Conservation (phyloP, 1,140 invertebrate genomes). For the Drosophila aff. region DNA sequence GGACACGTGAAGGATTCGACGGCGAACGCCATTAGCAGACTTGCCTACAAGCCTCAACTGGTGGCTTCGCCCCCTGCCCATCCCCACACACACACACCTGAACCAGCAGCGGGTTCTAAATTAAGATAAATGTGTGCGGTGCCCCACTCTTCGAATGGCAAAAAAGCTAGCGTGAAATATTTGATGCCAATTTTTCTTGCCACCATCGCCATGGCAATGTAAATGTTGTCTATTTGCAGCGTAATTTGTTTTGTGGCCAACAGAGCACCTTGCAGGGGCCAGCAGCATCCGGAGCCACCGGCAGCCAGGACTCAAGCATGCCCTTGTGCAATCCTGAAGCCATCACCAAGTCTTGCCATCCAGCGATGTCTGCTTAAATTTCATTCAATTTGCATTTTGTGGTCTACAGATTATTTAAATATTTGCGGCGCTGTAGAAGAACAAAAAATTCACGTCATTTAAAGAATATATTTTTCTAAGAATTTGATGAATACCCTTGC, state of each 20-base stretch:
- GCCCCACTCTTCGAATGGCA: conserved; percentile 11
- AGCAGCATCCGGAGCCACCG: conserved; percentile 19
- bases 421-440: conserved; percentile 33
- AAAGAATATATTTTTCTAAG: background rate
- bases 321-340: conserved; percentile 44
- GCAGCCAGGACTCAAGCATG: conserved; percentile 21
- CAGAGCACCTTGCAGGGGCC: conserved; percentile 13
- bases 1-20: conserved; percentile 77
- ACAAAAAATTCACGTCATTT: background rate
- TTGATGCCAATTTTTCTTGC: conserved; percentile 74
- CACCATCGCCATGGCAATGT: conserved; percentile 44
- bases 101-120: conserved; percentile 54
- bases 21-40: conserved; percentile 58
- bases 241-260: conserved; percentile 62
- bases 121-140: conserved; percentile 73
- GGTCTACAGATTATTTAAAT: conserved; percentile 64
- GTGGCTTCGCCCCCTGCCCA: conserved; percentile 18
- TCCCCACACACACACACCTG: conserved; percentile 5
- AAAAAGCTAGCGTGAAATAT: conserved; percentile 72
- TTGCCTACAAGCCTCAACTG: conserved; percentile 57
- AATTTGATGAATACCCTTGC: background rate
- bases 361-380: conserved; percentile 42
- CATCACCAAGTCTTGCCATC: background rate
- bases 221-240: conserved; percentile 75
- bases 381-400: conserved; percentile 66